A percentile compares a stretch with the other conserved stretches of the same genome.
Evolutionary conservation across 2,888 invertebrate genomes (phyloP).

Genomic region (Stenchaetothrips biformis): DNA sequence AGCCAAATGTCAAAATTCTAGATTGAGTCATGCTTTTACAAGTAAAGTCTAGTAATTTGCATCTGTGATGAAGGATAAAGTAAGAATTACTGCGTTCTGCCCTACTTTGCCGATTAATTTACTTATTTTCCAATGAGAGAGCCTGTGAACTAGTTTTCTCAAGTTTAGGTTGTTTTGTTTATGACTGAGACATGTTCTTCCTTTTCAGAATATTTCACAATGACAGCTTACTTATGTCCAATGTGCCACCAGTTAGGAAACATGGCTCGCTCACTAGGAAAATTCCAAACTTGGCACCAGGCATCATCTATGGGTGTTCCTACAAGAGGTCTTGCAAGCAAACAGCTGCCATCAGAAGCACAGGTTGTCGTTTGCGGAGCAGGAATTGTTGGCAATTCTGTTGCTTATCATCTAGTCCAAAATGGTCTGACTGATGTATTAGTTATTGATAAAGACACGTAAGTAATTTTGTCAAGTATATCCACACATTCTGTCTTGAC

Average conservation of each 20-base stretch:
- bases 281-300: not conserved
- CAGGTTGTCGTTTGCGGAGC: conserved; percentile 59
- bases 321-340: not conserved
- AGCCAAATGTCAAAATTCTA: too few relatives aligned
- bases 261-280: not conserved
- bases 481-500: not conserved
- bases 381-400: conserved; percentile 68
- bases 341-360: conserved; percentile 48
- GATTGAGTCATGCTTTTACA: too few relatives aligned
- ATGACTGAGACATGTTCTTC: conserved; percentile 9
- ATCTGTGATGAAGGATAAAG: too few relatives aligned
- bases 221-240: conserved; percentile 41
- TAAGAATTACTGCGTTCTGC: too few relatives aligned
- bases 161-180: conserved; percentile 28
- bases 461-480: conserved; percentile 37
- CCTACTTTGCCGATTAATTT: too few relatives aligned
- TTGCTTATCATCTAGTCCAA: conserved; percentile 66
- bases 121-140: too few relatives aligned
- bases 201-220: conserved; percentile 33
- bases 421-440: conserved; percentile 65
- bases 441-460: conserved; percentile 62
- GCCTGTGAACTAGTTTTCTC: conserved; percentile 48
- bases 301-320: not conserved
- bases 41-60: too few relatives aligned
- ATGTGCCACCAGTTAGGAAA: not conserved